Evolutionary conservation across 1,140 invertebrate genomes (phyloP).

Genomic region (Whitmania pigra): DNA sequence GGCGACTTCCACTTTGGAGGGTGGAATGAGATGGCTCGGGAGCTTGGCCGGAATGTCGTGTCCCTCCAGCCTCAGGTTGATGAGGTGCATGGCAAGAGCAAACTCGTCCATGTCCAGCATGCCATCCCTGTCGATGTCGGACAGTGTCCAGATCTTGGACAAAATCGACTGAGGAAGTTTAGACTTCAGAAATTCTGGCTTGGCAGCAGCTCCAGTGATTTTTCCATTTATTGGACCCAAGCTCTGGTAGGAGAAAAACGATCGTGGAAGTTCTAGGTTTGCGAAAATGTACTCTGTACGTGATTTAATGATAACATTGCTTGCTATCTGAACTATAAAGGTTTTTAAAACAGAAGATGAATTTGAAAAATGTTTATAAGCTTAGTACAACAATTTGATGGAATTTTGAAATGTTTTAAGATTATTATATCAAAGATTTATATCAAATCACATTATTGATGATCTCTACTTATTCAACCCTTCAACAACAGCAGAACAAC

Average conservation of each 20-base stretch:
- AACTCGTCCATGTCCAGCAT: slow-evolving; percentile 91
- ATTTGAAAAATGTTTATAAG: no score
- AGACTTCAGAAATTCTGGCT: slow-evolving; percentile 90
- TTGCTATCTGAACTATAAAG: no score
- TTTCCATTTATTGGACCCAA: slow-evolving; percentile 83
- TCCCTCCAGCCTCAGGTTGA: slow-evolving; percentile 69
- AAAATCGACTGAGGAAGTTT: slow-evolving; percentile 93
- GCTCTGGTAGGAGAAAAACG: slow-evolving; percentile 41
- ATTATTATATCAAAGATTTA: no score
- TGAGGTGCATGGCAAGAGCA: slow-evolving; percentile 94
- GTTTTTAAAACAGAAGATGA: no score
- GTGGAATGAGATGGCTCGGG: slow-evolving; percentile 85
- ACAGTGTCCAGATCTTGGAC: slow-evolving; percentile 85
- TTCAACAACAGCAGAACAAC: no score
- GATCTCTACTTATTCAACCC: no score
- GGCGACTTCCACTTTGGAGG: slow-evolving; percentile 53
- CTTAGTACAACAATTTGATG: no score
- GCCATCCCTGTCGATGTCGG: slow-evolving; percentile 93
- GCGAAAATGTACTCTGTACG: no score
- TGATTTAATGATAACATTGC: no score
- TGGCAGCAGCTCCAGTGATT: slow-evolving; percentile 79
- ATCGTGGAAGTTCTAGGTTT: background rate
- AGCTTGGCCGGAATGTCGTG: slow-evolving; percentile 81
- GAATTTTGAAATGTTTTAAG: no score
- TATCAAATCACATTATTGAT: no score